Base-by-base conservation (phyloP, 1,140 invertebrate genomes). In the Brevipalpus yothersi region DNA sequence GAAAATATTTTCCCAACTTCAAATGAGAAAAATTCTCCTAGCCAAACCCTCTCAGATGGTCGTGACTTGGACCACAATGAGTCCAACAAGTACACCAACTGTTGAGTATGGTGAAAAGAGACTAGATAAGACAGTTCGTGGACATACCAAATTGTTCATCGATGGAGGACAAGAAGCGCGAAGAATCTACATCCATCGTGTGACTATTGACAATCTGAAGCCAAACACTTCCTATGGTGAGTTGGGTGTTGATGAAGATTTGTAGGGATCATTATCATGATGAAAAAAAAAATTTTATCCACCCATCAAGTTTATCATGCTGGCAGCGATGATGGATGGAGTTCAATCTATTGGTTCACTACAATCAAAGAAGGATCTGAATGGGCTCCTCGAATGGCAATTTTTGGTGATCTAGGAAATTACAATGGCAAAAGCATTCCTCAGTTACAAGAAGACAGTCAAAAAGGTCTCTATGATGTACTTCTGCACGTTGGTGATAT, bases 401-500 rank as follows among this genome's bases (percentile, higher is more conserved):
- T 94, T 60, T 93, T 82, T 69, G 90, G 88, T 0, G 89, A 93
- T 71, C 81, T 93, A 80, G 89, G 89, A 7, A 87, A 83, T 72
- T 80, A 79, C 64, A 92, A 93, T 74, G 85, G 85, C 23, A 67
- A 70, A 60, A 86, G 86, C 17, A 72, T 93, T 53, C 75, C 79
- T 0, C 73, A 82, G 55, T 70, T 95, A 42, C 85, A 90, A 70
- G 72, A 82, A 63, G 90, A 94, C 66, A 78, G 82, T 0, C 79
- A 87, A 66, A 72, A 74, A 45, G 82, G 78, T 11, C 70, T 79
- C 65, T 91, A 87, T 71, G 86, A 95, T 75, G 78, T 83, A 61
- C 80, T 88, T 59, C 75, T 94, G 58, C 91, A 95, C 74, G 83
- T 91, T 61, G 90, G 89, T 0, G 88, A 92, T 76, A 87, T 95